These are phyloP conservation scores for Latrodectus geometricus DNA, from an alignment of 1,140 invertebrate species.

Conservation along the genomic window DNA sequence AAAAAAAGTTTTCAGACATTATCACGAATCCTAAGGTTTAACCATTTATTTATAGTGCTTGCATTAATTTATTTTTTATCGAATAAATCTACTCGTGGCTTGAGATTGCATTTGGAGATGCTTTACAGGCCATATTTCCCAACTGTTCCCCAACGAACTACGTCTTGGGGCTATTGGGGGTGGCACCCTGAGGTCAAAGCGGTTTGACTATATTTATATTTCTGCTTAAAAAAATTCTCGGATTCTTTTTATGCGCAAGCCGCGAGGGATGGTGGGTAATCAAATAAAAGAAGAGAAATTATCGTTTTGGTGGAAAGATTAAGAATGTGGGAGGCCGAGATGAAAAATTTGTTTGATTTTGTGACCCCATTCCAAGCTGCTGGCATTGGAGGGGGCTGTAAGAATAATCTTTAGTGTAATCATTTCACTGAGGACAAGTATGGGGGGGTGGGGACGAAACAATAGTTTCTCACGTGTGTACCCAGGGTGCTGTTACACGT, in stretches of 20 bases:
- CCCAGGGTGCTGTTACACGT: no score
- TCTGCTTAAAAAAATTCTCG: constrained; percentile 34
- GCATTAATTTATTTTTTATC: no score
- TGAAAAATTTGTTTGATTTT: constrained; percentile 27
- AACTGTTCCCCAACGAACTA: background rate
- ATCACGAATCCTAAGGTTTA: no score
- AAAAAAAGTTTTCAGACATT: no score
- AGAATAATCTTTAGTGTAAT: constrained; percentile 31
- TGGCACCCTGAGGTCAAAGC: background rate
- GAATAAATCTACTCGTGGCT: background rate
- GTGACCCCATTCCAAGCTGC: constrained; percentile 13
- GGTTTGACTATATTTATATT: constrained; percentile 39
- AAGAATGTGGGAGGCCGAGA: background rate
- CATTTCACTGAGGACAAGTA: background rate
- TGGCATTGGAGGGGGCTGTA: background rate
- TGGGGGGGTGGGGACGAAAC: background rate
- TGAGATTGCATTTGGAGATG: background rate
- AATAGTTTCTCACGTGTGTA: background rate
- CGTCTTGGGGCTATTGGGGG: constrained; percentile 3
- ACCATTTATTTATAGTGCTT: no score
- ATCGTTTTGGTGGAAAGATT: background rate
- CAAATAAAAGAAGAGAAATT: background rate
- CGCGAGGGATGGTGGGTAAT: background rate
- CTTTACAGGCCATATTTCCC: background rate
- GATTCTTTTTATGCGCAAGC: background rate